Conservation (phyloP, 2,797 vertebrate genomes). For the Xiphorhynchus erythropygius region DNA sequence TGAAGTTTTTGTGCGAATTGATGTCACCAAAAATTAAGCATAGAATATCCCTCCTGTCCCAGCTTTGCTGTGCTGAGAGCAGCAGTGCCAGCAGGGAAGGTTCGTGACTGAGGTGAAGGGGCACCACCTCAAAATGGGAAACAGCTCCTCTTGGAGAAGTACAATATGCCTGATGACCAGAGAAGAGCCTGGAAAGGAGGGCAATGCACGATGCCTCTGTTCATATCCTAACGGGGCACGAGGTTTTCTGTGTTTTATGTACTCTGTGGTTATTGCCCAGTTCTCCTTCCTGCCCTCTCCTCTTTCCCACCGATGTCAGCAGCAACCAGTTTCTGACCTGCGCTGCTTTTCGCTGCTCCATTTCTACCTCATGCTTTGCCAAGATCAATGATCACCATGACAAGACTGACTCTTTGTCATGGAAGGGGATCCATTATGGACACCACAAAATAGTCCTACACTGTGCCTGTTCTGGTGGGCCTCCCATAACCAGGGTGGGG, state of each 20-base stretch:
- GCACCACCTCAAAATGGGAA: rapidly evolving
- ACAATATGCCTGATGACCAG: neutral
- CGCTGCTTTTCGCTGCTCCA: neutral
- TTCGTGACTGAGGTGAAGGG: neutral
- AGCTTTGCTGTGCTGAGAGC: too few relatives aligned
- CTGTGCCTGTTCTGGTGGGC: neutral
- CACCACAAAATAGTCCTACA: rapidly evolving
- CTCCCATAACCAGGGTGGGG: rapidly evolving
- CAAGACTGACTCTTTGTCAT: neutral
- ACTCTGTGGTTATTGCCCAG: neutral
- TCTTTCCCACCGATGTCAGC: neutral
- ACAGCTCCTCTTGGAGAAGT: neutral
- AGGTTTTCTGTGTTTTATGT: neutral
- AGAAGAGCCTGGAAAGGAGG: neutral
- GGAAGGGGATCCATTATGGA: rapidly evolving
- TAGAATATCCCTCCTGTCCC: too few relatives aligned
- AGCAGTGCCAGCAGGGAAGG: rapidly evolving
- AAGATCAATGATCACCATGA: rapidly evolving
- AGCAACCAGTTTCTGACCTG: neutral
- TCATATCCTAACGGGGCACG: rapidly evolving
- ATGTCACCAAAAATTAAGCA: neutral
- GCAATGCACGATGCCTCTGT: neutral
- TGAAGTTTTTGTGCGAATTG: neutral
- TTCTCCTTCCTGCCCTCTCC: neutral
- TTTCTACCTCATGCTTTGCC: neutral